Base-by-base conservation (phyloP, 2,113 vertebrate species). In the Lichenostomus cassidix region DNA sequence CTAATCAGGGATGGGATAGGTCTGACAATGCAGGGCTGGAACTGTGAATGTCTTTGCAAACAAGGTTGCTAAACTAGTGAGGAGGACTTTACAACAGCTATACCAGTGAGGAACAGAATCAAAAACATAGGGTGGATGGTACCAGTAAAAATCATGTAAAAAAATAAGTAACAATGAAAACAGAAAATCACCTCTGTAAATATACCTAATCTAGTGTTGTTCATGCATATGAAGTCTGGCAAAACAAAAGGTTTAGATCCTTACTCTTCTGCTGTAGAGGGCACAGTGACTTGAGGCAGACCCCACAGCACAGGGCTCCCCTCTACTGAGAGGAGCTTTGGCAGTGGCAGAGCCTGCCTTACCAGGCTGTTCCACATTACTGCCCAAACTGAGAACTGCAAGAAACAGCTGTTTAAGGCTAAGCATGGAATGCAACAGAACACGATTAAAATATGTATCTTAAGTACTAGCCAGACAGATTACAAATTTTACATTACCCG, bases 401-500 rank as follows among this genome's bases (percentile, higher is more conserved):
- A 73, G 18, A 55, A 91, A 56, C 6, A 19, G 39, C 21, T 3
- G 4, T 33, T 19, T 56, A 27, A 14, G 37, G 7, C 10, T 5
- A 2, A 92, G 60, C 15, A n/a, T 0, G 1, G 31, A 35, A 50
- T 68, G 23, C 25, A 78, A 39, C 28, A 42, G 24, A 91, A 68
- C 12, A 56, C 0, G 0, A 41, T 7, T 59, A 81, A 75, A 65
- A 29, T 49, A 76, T 0, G 0, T 17, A 49, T 27, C 35, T 58
- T 55, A 67, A 52, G 39, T 16, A 15, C 22, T 33, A 75, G 5
- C n/a, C 62, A 78, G 25, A 73, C 7, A 76, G 18, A 59, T 17
- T 16, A 60, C 9, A 10, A 68, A 39, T 62, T 71, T 46, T 28
- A 53, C 42, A 62, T 93, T 83, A 99, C 99, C 99, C 98, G 99